Evolutionary conservation across 1,140 invertebrate species (phyloP).

Genomic region (Diuraphis noxia): DNA sequence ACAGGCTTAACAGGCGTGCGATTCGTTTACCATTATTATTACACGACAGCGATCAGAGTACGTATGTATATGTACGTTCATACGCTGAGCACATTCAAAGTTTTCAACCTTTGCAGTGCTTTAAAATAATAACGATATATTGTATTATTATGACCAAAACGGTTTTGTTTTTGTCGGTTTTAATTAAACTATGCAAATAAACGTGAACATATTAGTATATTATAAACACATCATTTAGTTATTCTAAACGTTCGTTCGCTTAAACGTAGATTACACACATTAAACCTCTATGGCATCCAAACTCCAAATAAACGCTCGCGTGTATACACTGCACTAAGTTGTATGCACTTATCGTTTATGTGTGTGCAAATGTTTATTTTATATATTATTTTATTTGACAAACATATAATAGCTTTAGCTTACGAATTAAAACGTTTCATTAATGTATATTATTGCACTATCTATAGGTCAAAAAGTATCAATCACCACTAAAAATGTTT

Average conservation of each 20-base stretch:
- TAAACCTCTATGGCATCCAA: neutral
- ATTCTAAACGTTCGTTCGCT: neutral
- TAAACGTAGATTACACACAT: neutral
- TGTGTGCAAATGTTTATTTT: neutral
- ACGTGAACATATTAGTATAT: neutral
- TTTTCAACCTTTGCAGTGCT: neutral
- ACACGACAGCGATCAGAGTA: neutral
- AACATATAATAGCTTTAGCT: neutral
- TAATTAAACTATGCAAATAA: neutral
- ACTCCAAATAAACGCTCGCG: neutral
- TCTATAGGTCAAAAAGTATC: neutral
- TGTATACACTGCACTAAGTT: neutral
- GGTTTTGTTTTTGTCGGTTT: neutral
- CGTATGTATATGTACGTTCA: no score
- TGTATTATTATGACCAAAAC: neutral
- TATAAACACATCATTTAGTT: neutral
- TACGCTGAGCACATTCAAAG: neutral
- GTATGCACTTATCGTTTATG: neutral
- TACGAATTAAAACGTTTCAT: neutral
- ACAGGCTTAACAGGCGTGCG: neutral
- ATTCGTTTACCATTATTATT: neutral
- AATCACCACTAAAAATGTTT: neutral
- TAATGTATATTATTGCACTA: neutral
- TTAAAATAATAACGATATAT: neutral
- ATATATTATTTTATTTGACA: neutral